Conservation (phyloP, 2,888 invertebrate species). For the Scaptomyza polygonia region DNA sequence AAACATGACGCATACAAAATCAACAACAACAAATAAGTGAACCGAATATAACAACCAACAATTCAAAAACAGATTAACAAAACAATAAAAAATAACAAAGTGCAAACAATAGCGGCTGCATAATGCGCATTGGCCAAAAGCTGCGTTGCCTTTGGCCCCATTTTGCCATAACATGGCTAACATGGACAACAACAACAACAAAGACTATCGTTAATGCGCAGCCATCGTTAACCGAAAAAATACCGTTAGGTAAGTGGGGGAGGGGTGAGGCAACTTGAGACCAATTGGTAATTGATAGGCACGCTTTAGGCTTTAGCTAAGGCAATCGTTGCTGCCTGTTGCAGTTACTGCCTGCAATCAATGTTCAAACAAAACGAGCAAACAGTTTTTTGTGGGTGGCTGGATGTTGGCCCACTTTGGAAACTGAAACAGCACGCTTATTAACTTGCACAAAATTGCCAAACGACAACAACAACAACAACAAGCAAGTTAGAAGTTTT, state of each 20-base stretch:
- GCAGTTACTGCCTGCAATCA: constrained; percentile 15
- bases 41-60: constrained; percentile 7
- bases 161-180: constrained; percentile 75
- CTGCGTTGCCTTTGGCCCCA: constrained; percentile 75
- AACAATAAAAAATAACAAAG: constrained; percentile 21
- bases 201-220: constrained; percentile 80
- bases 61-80: constrained; percentile 8
- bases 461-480: constrained; percentile 32
- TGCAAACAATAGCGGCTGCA: constrained; percentile 49
- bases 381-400: not conserved
- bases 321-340: constrained; percentile 15
- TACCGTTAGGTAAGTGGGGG: constrained; percentile 83
- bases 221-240: constrained; percentile 84
- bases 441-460: constrained; percentile 66
- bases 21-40: constrained; percentile 42
- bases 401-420: constrained; percentile 34
- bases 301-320: constrained; percentile 7
- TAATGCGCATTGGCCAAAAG: constrained; percentile 82
- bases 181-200: not conserved
- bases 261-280: constrained; percentile 28
- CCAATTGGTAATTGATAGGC: constrained; percentile 35
- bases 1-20: constrained; percentile 32
- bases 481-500: constrained; percentile 9
- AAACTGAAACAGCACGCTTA: constrained; percentile 70
- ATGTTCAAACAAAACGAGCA: constrained; percentile 1